Base-by-base conservation (phyloP, 2,888 invertebrate genomes). In the Meta bourneti region DNA sequence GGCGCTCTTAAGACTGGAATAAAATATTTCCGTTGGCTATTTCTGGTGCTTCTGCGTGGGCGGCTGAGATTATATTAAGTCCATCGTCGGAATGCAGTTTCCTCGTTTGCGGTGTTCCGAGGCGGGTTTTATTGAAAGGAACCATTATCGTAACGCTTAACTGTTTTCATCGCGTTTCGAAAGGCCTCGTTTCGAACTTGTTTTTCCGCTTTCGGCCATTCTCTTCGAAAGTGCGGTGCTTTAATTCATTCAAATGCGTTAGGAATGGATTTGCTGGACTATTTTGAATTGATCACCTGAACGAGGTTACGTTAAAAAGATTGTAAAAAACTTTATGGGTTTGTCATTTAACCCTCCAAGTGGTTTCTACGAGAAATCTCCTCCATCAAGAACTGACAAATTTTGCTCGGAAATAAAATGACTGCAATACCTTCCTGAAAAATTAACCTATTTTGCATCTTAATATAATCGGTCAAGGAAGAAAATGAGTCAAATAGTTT, bases 21-120 rank as follows among this genome's bases (percentile, higher is more conserved):
- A 61, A 79, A 79, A 79, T 61, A 61, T 79, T 20, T 79, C 34
- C 6, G 52, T 16, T 61, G 20, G 79, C 61, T 61, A 69, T 61
- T 69, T 61, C 79, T 34, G 13, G 34, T 34, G 0, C 48, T 79
- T 79, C 5, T 16, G 61, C 13, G 11, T 5, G 8, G 61, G 16
- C 13, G 61, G 61, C 61, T 9, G 61, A 16, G 61, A 61, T 61
- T 61, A 11, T 61, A 61, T 61, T 61, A 61, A 61, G 61, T 11
- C 16, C 61, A 61, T 61, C 16, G 61, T 5, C 61, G 61, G 16
- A 61, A 61, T 61, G 61, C 61, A 61, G 13, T 61, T 61, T 61
- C 61, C 61, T 61, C 13, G 61, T 34, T 61, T 61, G 61, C 61
- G 13, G 11, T 16, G 61, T 16, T 11, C 61, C 61, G 11, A 61